A percentile compares a stretch with the other conserved stretches of the same genome.
These are phyloP conservation scores for Oreotrochilus melanogaster DNA, from an alignment of 2,113 vertebrate species.

Conservation along the genomic window DNA sequence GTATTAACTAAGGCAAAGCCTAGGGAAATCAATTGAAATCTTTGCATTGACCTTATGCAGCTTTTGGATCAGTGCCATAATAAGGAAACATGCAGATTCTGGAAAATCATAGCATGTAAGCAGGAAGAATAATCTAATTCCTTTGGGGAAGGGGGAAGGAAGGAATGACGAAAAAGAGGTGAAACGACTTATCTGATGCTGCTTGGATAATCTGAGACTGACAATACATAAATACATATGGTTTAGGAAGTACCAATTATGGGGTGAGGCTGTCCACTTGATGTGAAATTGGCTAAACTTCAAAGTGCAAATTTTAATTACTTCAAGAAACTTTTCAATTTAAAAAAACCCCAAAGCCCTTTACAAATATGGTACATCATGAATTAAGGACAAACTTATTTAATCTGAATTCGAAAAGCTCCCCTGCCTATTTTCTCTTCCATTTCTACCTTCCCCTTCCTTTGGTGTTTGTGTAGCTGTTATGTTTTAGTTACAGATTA, in stretches of 20 bases:
- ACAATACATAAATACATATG: neutral
- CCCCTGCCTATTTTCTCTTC: neutral
- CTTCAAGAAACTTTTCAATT: neutral
- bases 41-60: neutral
- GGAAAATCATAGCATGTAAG: neutral
- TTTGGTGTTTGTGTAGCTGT: neutral
- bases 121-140: neutral
- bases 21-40: slow-evolving; percentile 5
- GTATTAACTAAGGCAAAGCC: slow-evolving; percentile 6
- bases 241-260: neutral
- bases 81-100: neutral
- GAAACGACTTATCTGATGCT: neutral
- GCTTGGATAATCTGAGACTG: neutral
- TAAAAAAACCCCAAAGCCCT: neutral
- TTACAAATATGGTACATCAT: neutral
- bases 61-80: neutral
- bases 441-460: neutral
- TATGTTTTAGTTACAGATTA: slow-evolving; percentile 20
- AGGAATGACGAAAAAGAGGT: neutral
- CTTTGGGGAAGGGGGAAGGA: neutral
- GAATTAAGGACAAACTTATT: neutral
- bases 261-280: neutral
- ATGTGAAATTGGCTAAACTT: neutral
- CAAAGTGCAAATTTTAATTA: neutral
- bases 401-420: neutral